These are phyloP conservation scores for Cyanistes caeruleus DNA, from an alignment of 2,113 vertebrate species.

Conservation along the genomic window DNA sequence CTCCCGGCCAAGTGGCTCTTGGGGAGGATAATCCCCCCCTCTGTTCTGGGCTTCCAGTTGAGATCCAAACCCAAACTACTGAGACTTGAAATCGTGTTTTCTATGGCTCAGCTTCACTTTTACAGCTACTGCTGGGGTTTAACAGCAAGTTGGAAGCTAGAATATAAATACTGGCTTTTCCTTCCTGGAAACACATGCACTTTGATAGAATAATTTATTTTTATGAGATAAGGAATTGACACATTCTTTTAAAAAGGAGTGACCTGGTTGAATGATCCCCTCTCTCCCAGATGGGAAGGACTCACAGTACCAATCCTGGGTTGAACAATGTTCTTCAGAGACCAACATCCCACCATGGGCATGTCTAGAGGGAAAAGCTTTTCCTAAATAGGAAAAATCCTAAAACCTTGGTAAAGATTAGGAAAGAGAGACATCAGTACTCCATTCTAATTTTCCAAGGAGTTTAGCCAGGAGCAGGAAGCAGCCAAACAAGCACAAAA, in stretches of 20 bases:
- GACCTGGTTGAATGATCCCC: not conserved
- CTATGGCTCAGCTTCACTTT: not conserved
- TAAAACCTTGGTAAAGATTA: not conserved
- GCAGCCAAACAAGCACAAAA: not conserved
- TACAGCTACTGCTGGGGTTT: not conserved
- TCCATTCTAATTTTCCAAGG: not conserved
- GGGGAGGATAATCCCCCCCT: not conserved
- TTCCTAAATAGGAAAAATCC: not conserved
- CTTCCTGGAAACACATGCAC: not conserved
- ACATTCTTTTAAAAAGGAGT: not conserved
- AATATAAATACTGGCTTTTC: not conserved
- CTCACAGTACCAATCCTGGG: not conserved
- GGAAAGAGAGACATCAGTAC: not conserved
- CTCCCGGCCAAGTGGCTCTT: not conserved
- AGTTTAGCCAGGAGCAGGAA: not conserved
- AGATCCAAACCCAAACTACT: not conserved
- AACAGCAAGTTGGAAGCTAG: not conserved
- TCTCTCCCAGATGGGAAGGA: not conserved
- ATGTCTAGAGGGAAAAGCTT: not conserved
- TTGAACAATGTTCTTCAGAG: not conserved
- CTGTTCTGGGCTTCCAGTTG: not conserved
- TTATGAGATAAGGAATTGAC: not conserved
- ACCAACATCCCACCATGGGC: not conserved
- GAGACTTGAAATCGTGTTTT: not conserved
- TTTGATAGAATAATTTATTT: not conserved